These are phyloP conservation scores for Helicoverpa assulta DNA, from an alignment of 2,888 invertebrate genomes.

Conservation along the genomic window DNA sequence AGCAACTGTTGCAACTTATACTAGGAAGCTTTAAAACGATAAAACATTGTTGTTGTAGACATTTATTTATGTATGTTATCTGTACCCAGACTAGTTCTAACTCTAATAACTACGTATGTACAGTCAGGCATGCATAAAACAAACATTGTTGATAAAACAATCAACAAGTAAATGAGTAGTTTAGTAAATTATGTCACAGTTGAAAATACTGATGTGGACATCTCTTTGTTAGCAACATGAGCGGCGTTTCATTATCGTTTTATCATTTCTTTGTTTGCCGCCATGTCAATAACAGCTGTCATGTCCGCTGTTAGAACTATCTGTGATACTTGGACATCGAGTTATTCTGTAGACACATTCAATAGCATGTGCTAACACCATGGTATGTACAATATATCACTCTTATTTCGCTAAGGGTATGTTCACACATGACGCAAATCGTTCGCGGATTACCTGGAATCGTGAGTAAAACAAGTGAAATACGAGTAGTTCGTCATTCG, in stretches of 20 bases:
- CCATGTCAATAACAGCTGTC: conserved; percentile 53
- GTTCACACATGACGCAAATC: background rate
- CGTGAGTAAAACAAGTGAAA: conserved; percentile 42
- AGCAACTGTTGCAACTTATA: conserved; percentile 10
- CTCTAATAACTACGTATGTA: conserved; percentile 7
- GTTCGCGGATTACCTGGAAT: conserved; percentile 25
- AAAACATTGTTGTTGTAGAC: background rate
- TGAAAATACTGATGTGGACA: conserved; percentile 48
- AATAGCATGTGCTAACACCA: background rate
- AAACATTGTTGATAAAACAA: conserved; percentile 47
- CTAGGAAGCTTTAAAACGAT: background rate
- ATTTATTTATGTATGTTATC: conserved; percentile 22
- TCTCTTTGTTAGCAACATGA: conserved; percentile 61
- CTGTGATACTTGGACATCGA: conserved; percentile 30
- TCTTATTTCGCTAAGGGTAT: background rate
- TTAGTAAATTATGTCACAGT: conserved; percentile 54
- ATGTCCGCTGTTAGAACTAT: conserved; percentile 36
- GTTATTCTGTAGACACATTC: conserved; percentile 10
- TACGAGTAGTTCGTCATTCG: conserved; percentile 32
- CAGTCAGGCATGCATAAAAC: conserved; percentile 21
- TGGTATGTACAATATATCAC: background rate
- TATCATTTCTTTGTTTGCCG: conserved; percentile 65
- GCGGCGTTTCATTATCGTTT: conserved; percentile 60
- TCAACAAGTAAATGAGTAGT: conserved; percentile 50
- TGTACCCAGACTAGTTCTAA: conserved; percentile 27